Conservation (phyloP, 2,797 vertebrate genomes). For the Uromys caudimaculatus region DNA sequence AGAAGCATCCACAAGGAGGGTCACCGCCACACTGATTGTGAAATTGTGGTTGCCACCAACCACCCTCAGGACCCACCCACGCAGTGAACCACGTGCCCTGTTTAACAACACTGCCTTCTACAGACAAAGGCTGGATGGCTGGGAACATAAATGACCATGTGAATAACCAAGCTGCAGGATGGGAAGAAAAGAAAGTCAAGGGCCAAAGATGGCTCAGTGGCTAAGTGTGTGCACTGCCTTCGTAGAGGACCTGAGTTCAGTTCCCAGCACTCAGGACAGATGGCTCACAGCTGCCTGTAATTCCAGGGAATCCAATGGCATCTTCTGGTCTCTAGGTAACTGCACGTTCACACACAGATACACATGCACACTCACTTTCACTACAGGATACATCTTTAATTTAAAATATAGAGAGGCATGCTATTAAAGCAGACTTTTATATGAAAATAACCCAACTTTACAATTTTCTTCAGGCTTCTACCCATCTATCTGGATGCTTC, state of each 20-base stretch:
- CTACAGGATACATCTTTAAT: neutral
- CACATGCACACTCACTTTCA: too few species aligned
- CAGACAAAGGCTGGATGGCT: neutral
- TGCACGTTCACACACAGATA: too few species aligned
- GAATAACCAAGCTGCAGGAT: rapidly evolving
- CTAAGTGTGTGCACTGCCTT: neutral
- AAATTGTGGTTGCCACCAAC: neutral
- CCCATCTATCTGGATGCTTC: rapidly evolving
- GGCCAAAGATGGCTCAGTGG: neutral
- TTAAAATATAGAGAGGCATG: neutral
- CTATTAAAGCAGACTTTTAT: neutral
- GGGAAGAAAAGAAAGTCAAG: neutral
- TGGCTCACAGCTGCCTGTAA: neutral
- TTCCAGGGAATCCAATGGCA: neutral
- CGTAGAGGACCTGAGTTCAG: neutral
- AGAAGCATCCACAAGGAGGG: rapidly evolving
- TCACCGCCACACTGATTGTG: neutral
- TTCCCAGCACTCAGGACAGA: neutral
- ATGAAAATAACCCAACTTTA: neutral
- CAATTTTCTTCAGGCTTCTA: neutral
- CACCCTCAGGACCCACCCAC: neutral
- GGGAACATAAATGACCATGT: rapidly evolving
- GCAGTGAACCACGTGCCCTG: rapidly evolving
- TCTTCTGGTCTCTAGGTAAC: neutral
- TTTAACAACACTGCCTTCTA: neutral